Conservation (phyloP, 1,140 invertebrate genomes). For the Drosophila erecta region DNA sequence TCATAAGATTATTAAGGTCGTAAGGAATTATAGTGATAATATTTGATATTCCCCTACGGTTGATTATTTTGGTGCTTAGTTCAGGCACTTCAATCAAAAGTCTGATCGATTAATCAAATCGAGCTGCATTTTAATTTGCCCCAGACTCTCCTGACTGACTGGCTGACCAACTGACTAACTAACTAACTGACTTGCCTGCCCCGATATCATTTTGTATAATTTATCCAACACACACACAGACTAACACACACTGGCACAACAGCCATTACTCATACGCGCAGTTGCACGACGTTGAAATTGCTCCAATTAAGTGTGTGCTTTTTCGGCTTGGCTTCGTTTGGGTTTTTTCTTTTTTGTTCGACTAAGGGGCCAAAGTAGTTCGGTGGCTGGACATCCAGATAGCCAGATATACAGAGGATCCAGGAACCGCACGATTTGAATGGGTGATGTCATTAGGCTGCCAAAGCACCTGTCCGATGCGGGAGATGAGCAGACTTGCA, state of each 20-base stretch:
- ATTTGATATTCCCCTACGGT: no score
- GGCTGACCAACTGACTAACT: conserved; percentile 46
- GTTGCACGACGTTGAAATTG: conserved; percentile 80
- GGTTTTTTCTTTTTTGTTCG: not conserved
- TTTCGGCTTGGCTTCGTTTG: conserved; percentile 20
- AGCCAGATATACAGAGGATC: not conserved
- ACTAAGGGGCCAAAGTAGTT: conserved; percentile 50
- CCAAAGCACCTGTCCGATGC: conserved; percentile 66
- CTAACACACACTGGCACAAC: conserved; percentile 6
- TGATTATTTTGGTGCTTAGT: not conserved
- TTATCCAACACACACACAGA: conserved; percentile 58
- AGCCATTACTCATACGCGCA: conserved; percentile 70
- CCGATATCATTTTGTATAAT: conserved; percentile 77
- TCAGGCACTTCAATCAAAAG: conserved; percentile 1
- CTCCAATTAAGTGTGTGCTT: conserved; percentile 70
- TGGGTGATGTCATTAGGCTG: conserved; percentile 71
- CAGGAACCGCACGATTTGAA: conserved; percentile 46
- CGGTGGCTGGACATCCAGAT: conserved; percentile 38
- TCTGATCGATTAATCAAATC: conserved; percentile 75
- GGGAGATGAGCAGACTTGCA: conserved; percentile 18
- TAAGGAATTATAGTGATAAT: no score
- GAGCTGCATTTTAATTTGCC: conserved; percentile 61
- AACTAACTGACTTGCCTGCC: conserved; percentile 58
- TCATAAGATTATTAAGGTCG: no score
- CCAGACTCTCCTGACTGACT: conserved; percentile 38